These are phyloP conservation scores for Elephas maximus DNA, from an alignment of 2,113 vertebrate species.

Conservation along the genomic window DNA sequence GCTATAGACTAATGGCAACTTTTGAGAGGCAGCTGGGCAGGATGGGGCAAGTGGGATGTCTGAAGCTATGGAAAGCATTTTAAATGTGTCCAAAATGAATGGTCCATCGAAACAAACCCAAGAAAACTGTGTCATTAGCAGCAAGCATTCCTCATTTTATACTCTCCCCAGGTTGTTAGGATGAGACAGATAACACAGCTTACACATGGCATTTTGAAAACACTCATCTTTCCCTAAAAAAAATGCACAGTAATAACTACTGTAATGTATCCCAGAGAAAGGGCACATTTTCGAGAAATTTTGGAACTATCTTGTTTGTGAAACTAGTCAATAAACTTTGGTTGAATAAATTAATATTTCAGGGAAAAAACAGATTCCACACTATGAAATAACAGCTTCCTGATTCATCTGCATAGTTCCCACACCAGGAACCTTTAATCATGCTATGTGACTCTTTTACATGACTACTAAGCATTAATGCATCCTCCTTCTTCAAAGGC, in stretches of 20 bases:
- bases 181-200: neutral
- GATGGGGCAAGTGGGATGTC: neutral
- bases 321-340: neutral
- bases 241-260: neutral
- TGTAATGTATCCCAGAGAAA: neutral
- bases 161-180: neutral
- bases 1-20: neutral
- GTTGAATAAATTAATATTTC: constrained; percentile 4
- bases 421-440: neutral
- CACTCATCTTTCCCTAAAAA: neutral
- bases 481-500: neutral
- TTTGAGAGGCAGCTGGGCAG: neutral
- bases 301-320: neutral
- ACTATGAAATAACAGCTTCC: constrained; percentile 25
- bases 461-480: neutral
- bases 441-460: neutral
- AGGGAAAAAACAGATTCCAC: neutral
- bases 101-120: neutral
- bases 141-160: neutral
- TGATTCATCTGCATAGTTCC: neutral
- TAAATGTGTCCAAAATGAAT: neutral
- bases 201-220: constrained; percentile 24
- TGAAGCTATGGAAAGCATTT: neutral
- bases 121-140: neutral
- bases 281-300: constrained; percentile 40